Percentiles rank a stretch among this genome's conserved stretches.
Conservation (phyloP, 1,140 invertebrate genomes). For the Ostrea edulis region DNA sequence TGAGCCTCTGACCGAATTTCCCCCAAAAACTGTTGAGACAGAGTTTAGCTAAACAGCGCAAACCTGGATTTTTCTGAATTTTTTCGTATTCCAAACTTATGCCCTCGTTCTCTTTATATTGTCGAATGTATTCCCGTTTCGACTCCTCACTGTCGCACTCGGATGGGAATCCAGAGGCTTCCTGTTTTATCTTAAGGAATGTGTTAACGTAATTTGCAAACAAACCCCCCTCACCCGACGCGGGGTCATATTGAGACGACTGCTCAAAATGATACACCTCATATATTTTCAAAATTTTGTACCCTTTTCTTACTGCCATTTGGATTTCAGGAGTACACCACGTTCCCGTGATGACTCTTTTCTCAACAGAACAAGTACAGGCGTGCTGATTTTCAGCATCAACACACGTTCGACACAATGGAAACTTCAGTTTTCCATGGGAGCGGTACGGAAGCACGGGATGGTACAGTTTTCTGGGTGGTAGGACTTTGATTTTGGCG, state of each 20-base stretch:
- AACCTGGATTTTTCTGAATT: conserved; percentile 75
- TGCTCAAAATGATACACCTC: conserved; percentile 75
- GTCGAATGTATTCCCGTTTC: conserved; percentile 67
- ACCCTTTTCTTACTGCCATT: conserved; percentile 74
- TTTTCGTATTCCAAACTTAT: conserved; percentile 74
- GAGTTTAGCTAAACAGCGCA: no score
- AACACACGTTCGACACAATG: no score
- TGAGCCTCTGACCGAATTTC: conserved; percentile 61
- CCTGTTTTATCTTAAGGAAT: conserved; percentile 67
- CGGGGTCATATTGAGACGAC: conserved; percentile 67
- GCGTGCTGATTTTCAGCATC: no score
- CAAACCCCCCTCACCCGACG: conserved; percentile 44
- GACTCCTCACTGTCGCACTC: conserved; percentile 56
- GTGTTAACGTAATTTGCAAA: conserved; percentile 64
- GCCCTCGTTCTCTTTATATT: conserved; percentile 73
- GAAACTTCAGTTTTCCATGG: no score
- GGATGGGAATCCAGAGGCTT: conserved; percentile 61
- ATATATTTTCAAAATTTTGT: conserved; percentile 74
- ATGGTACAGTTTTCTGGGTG: no score
- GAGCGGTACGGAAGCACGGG: no score
- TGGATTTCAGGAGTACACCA: conserved; percentile 77
- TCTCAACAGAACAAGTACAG: conserved; percentile 50
- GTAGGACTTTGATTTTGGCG: no score
- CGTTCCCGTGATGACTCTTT: conserved; percentile 74
- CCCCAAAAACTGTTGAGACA: no score